A percentile compares a stretch with the other conserved stretches of the same genome.
These are phyloP conservation scores for Idaea aversata DNA, from an alignment of 2,888 invertebrate species.

Conservation along the genomic window DNA sequence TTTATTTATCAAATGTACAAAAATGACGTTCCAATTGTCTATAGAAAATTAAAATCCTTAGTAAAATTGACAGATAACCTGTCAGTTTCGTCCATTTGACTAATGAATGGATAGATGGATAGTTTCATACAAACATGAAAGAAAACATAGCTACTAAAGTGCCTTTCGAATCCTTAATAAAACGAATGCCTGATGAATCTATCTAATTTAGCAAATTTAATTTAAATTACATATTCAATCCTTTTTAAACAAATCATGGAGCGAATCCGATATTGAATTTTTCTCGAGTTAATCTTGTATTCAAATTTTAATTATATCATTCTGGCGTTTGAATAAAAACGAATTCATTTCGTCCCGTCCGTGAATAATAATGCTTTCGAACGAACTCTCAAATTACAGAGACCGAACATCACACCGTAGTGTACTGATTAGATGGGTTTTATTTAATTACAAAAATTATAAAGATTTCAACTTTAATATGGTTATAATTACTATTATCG, in stretches of 20 bases:
- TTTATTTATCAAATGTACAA: too few relatives aligned
- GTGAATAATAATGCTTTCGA: constrained; percentile 72
- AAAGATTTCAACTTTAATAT: too few relatives aligned
- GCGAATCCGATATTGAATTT: constrained; percentile 64
- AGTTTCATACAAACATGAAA: not conserved
- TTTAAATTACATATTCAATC: constrained; percentile 21
- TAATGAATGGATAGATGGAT: too few relatives aligned
- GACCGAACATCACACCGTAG: constrained; percentile 46
- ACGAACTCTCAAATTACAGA: constrained; percentile 52
- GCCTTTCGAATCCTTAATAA: not conserved
- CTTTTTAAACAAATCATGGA: constrained; percentile 41
- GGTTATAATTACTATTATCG: too few relatives aligned
- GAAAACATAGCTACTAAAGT: not conserved
- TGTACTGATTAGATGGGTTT: constrained; percentile 36
- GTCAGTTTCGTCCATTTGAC: too few relatives aligned
- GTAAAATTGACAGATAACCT: too few relatives aligned
- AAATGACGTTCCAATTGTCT: too few relatives aligned
- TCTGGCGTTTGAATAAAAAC: constrained; percentile 77
- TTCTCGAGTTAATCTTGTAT: constrained; percentile 75
- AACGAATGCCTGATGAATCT: constrained; percentile 7
- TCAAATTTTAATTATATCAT: constrained; percentile 79
- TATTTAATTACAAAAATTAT: too few relatives aligned
- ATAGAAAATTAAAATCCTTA: too few relatives aligned
- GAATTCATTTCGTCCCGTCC: constrained; percentile 69
- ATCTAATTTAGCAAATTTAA: constrained; percentile 1